phyloP scores from a whole-genome alignment of 2,113 vertebrate species.

The Forbesichthys agassizii region DNA sequence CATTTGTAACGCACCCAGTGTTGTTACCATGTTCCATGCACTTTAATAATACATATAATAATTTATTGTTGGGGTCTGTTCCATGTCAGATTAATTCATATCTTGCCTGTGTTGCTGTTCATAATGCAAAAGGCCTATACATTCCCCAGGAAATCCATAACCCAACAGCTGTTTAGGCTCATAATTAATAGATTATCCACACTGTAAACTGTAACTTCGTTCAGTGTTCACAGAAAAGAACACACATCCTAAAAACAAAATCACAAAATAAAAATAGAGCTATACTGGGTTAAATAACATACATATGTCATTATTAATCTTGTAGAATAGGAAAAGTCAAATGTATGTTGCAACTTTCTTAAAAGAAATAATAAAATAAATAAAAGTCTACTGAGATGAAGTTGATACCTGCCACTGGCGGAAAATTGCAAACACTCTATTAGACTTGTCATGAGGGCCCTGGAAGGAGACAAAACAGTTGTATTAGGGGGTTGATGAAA shows the following conservation, averaged over 20 bases:
- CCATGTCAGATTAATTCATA: no score
- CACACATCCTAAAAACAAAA: slow-evolving; percentile 7
- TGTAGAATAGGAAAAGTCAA: slow-evolving; percentile 28
- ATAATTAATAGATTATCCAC: slow-evolving; percentile 16
- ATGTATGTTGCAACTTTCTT: slow-evolving; percentile 9
- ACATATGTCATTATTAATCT: slow-evolving; percentile 24
- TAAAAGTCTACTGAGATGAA: slow-evolving; percentile 69
- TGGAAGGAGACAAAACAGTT: slow-evolving; percentile 50
- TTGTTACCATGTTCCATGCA: slow-evolving; percentile 23
- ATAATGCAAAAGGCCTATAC: not conserved
- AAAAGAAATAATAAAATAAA: not conserved
- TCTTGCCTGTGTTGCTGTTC: not conserved
- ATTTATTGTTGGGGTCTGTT: not conserved
- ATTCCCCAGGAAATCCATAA: not conserved
- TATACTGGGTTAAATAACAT: slow-evolving; percentile 25
- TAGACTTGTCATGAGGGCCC: slow-evolving; percentile 89
- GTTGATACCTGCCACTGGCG: slow-evolving; percentile 86
- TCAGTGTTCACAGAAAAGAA: slow-evolving; percentile 32
- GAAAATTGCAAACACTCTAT: slow-evolving; percentile 92
- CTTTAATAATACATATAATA: slow-evolving; percentile 24
- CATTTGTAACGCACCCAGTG: slow-evolving; percentile 58
- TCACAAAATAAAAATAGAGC: slow-evolving; percentile 33
- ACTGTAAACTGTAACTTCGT: slow-evolving; percentile 45
- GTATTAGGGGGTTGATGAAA: no score
- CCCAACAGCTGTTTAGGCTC: no score